These are phyloP conservation scores for Pocillopora meandrina DNA, from an alignment of 92 coral and sea anemone species.

Conservation along the genomic window DNA sequence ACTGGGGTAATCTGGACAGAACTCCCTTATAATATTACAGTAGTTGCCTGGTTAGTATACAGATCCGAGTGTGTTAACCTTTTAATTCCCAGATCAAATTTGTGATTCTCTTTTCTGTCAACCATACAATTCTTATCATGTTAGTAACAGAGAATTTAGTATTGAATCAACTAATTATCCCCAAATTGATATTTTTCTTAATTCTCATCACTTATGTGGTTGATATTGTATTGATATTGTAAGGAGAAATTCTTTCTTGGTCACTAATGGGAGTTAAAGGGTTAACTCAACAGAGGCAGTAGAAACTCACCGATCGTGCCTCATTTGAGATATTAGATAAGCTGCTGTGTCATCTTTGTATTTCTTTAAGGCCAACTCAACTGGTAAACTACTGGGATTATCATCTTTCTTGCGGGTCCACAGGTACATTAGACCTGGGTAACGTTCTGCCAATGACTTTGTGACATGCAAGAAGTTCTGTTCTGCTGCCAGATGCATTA, in stretches of 20 bases:
- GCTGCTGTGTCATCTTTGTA: conserved; percentile 86
- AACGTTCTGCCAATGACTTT: conserved; percentile 71
- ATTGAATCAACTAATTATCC: too few species aligned
- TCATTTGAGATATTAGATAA: conserved; percentile 85
- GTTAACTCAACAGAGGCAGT: neutral
- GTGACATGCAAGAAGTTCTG: conserved; percentile 82
- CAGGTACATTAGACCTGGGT: conserved; percentile 78
- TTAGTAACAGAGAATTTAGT: too few species aligned
- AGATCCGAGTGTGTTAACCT: neutral
- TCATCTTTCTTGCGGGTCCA: conserved; percentile 70
- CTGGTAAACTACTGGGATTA: conserved; percentile 67
- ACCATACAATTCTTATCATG: too few species aligned
- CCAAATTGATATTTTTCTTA: too few species aligned
- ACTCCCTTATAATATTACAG: too few species aligned
- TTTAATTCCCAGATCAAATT: too few species aligned
- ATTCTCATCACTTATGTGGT: too few species aligned
- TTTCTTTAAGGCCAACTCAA: conserved; percentile 79
- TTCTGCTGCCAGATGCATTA: conserved; percentile 88
- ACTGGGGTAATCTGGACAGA: neutral
- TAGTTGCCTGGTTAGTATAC: neutral
- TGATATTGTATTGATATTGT: too few species aligned
- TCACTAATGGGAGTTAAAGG: too few species aligned
- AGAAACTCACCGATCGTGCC: conserved; percentile 81
- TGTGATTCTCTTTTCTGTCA: too few species aligned
- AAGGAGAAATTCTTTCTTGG: too few species aligned